These are phyloP conservation scores for Drosophila dunni DNA, from an alignment of 1,140 invertebrate genomes.

Conservation along the genomic window DNA sequence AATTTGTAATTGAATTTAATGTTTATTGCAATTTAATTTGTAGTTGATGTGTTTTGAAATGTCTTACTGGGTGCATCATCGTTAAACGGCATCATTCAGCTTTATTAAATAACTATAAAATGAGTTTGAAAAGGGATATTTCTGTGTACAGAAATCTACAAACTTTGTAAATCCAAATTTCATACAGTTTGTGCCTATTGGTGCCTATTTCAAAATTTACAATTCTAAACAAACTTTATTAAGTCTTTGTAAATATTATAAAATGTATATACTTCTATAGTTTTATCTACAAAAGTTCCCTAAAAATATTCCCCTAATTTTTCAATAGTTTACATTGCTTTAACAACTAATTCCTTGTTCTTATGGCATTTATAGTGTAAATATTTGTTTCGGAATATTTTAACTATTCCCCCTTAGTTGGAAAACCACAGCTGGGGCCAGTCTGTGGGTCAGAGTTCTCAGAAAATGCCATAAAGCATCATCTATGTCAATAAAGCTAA, in stretches of 20 bases:
- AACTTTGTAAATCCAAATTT: no score
- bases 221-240: no score
- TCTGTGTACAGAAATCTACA: not conserved
- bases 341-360: slow-evolving; percentile 22
- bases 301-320: not conserved
- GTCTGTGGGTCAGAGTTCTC: slow-evolving; percentile 10
- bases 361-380: slow-evolving; percentile 7
- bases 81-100: slow-evolving; percentile 1
- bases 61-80: slow-evolving; percentile 4
- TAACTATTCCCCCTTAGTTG: not conserved
- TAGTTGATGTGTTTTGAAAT: slow-evolving; percentile 31
- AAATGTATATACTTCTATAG: no score
- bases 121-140: not conserved
- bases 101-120: slow-evolving; percentile 20
- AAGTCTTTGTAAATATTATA: no score
- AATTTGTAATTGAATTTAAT: slow-evolving; percentile 67
- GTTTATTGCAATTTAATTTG: slow-evolving; percentile 71
- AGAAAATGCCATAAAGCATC: slow-evolving; percentile 28
- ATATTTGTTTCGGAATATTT: slow-evolving; percentile 10
- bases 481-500: slow-evolving; percentile 20
- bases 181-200: no score
- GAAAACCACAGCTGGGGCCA: slow-evolving; percentile 16
- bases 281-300: not conserved
- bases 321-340: slow-evolving; percentile 2
- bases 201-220: no score